Percentiles rank a stretch among this genome's conserved stretches.
Conservation (phyloP, 2,888 invertebrate genomes). For the Oscheius myriophilus region DNA sequence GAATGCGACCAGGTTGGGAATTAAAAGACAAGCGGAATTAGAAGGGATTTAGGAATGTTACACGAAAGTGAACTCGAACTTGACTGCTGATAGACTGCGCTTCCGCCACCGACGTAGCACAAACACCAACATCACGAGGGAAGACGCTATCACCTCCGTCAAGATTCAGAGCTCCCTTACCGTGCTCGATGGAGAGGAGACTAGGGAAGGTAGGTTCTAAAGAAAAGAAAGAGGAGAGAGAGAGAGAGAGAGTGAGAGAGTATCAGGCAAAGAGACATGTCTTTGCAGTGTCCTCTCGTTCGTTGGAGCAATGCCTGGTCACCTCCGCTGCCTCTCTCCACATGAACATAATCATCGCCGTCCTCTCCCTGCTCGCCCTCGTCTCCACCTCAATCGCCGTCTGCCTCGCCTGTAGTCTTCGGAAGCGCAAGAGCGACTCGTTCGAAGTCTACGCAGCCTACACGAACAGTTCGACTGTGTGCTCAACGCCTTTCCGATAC, state of each 20-base stretch:
- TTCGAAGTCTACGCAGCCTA: slow-evolving; percentile 26
- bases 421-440: slow-evolving; percentile 8
- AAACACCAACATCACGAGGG: background rate
- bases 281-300: slow-evolving; percentile 8
- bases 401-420: background rate
- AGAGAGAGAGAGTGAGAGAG: background rate
- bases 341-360: slow-evolving; percentile 23
- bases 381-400: slow-evolving; percentile 8
- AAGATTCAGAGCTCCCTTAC: slow-evolving; percentile 33
- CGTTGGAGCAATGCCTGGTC: slow-evolving; percentile 16
- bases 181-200: slow-evolving; percentile 33
- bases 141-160: background rate
- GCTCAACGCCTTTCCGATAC: too few relatives aligned
- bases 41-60: slow-evolving; percentile 45
- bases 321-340: slow-evolving; percentile 14
- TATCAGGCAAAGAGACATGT: too few relatives aligned
- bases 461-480: background rate
- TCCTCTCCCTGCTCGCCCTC: slow-evolving; percentile 9
- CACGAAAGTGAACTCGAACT: slow-evolving; percentile 54
- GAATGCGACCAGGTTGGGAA: slow-evolving; percentile 56
- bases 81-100: slow-evolving; percentile 52
- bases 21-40: too few relatives aligned
- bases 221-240: background rate
- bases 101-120: slow-evolving; percentile 50
- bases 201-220: slow-evolving; percentile 20